Percentiles rank a stretch among this genome's conserved stretches.
These are phyloP conservation scores for Sphaerophoria taeniata DNA, from an alignment of 2,888 invertebrate genomes.

Conservation along the genomic window DNA sequence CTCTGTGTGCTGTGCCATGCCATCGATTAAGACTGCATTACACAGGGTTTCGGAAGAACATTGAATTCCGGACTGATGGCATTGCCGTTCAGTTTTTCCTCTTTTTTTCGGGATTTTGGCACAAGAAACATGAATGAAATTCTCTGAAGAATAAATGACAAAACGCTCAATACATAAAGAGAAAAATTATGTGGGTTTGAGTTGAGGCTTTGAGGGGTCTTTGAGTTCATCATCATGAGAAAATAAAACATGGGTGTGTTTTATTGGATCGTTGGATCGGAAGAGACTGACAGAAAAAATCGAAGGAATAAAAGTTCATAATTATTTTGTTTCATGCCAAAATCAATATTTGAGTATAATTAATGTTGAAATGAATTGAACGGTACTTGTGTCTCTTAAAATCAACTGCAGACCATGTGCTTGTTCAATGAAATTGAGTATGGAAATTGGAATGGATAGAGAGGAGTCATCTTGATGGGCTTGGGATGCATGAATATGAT, in stretches of 20 bases:
- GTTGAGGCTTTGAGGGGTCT: not conserved
- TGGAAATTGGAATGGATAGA: too few relatives aligned
- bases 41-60: not conserved
- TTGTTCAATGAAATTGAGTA: not conserved
- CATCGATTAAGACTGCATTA: conserved; percentile 16
- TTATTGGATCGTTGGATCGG: conserved; percentile 7
- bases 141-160: conserved; percentile 2
- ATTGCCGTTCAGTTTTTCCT: not conserved
- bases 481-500: conserved; percentile 1
- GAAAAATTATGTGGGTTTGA: conserved; percentile 1
- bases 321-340: conserved; percentile 50
- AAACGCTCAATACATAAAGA: too few relatives aligned
- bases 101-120: not conserved
- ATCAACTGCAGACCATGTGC: conserved; percentile 15
- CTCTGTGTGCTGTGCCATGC: not conserved
- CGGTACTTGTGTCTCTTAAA: conserved; percentile 44
- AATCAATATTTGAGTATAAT: conserved; percentile 68
- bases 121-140: conserved; percentile 21
- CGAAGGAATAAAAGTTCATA: conserved; percentile 19
- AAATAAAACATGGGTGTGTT: not conserved
- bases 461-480: too few relatives aligned
- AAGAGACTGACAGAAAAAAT: too few relatives aligned
- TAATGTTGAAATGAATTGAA: conserved; percentile 55
- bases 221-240: not conserved
- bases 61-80: not conserved